Percentiles rank a stretch among this genome's conserved stretches.
Evolutionary conservation across 2,888 invertebrate species (phyloP).

Genomic region (Rhamphomyia laevipes): DNA sequence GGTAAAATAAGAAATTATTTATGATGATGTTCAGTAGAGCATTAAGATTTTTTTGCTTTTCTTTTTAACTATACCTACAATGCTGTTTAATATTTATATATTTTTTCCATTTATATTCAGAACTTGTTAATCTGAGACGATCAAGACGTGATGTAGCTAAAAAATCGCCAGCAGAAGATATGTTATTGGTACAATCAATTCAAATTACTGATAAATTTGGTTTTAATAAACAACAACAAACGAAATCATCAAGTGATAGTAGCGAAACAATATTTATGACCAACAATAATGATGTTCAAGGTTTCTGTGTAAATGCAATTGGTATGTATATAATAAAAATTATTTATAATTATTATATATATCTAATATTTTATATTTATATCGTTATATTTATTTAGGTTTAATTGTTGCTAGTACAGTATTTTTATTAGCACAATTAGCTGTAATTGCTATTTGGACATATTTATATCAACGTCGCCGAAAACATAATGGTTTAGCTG

Average conservation of each 20-base stretch:
- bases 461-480: slow-evolving; percentile 76
- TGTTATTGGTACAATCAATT: slow-evolving; percentile 80
- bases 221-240: slow-evolving; percentile 55
- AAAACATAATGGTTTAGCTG: slow-evolving; percentile 30
- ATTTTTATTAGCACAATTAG: slow-evolving; percentile 76
- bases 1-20: not conserved
- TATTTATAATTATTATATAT: not conserved
- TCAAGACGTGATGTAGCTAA: not conserved
- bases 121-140: not conserved
- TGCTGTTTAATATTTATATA: not conserved
- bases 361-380: not conserved
- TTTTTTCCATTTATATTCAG: not conserved
- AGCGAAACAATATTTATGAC: slow-evolving; percentile 59
- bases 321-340: slow-evolving; percentile 24
- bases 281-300: slow-evolving; percentile 43
- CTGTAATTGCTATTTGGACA: slow-evolving; percentile 78
- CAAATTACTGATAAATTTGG: slow-evolving; percentile 89
- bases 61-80: too few relatives aligned
- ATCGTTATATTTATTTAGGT: slow-evolving; percentile 40
- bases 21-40: slow-evolving; percentile 26
- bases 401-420: slow-evolving; percentile 75
- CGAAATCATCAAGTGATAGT: slow-evolving; percentile 41
- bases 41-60: slow-evolving; percentile 11
- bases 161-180: slow-evolving; percentile 46
- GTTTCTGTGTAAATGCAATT: slow-evolving; percentile 38